Percentiles rank a stretch among this genome's conserved stretches.
phyloP scores from a whole-genome alignment of 2,113 vertebrate species.

The Cyprinodon brontotheroides region DNA sequence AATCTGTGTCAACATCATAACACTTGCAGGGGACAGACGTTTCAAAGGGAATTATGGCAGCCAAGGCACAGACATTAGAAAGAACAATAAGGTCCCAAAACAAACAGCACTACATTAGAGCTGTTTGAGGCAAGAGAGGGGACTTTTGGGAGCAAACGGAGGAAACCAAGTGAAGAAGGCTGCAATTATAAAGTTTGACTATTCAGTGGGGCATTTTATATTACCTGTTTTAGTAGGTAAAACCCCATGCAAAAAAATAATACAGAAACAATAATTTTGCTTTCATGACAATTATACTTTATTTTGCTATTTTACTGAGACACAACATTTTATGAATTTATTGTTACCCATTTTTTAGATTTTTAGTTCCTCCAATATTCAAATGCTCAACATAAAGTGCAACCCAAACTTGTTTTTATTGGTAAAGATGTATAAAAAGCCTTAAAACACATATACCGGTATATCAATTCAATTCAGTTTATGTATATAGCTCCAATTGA shows the following conservation, averaged over 20 bases:
- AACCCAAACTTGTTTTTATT: background rate
- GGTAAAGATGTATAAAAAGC: background rate
- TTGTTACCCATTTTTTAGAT: background rate
- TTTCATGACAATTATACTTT: background rate
- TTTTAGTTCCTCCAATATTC: background rate
- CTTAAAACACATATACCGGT: background rate
- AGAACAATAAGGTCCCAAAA: slow-evolving; percentile 51
- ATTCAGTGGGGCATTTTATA: slow-evolving; percentile 2
- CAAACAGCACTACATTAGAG: slow-evolving; percentile 40
- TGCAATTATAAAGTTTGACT: slow-evolving; percentile 6
- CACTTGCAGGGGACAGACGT: slow-evolving; percentile 66
- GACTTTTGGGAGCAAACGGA: slow-evolving; percentile 29
- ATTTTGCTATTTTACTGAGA: background rate
- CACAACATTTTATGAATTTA: background rate
- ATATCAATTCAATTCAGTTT: no score
- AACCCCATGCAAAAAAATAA: slow-evolving; percentile 1
- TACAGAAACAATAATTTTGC: background rate
- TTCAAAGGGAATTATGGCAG: slow-evolving; percentile 56
- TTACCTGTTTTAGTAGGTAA: background rate
- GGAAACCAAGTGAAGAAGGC: slow-evolving; percentile 18
- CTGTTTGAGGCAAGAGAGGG: slow-evolving; percentile 29
- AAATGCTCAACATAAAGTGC: background rate
- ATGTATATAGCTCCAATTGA: no score
- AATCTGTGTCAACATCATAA: slow-evolving; percentile 78
- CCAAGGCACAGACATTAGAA: slow-evolving; percentile 37